These are phyloP conservation scores for Melanotaenia maccullochi DNA, from an alignment of 2,797 vertebrate species.

Conservation along the genomic window DNA sequence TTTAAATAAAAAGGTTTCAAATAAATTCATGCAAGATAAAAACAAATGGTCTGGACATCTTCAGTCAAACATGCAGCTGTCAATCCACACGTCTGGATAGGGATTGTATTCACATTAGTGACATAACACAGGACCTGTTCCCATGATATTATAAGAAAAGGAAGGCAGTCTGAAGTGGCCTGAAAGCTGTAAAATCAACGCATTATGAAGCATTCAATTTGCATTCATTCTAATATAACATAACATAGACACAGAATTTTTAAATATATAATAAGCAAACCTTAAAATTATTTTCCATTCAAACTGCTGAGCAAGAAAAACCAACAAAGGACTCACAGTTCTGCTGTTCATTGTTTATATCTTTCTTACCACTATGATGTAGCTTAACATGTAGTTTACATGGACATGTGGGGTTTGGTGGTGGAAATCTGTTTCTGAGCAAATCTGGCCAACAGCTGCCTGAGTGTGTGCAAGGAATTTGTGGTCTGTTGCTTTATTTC, in stretches of 20 bases:
- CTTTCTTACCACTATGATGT: background rate
- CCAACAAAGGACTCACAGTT: background rate
- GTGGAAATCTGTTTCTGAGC: background rate
- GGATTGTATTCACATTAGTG: background rate
- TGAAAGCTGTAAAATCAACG: constrained; percentile 4
- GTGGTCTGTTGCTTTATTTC: constrained; percentile 8
- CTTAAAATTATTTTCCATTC: no score
- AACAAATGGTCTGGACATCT: background rate
- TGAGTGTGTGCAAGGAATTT: background rate
- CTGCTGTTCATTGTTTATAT: background rate
- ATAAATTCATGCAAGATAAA: background rate
- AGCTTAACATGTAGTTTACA: background rate
- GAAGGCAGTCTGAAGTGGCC: background rate
- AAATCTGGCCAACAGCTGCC: background rate
- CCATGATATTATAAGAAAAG: background rate
- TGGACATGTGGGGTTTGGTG: background rate
- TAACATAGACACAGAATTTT: background rate
- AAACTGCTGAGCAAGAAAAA: background rate
- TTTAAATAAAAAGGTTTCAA: background rate
- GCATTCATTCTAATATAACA: background rate
- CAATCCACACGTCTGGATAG: background rate
- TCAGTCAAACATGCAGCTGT: background rate
- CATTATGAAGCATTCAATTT: constrained; percentile 15
- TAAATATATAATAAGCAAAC: background rate
- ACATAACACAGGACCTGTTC: constrained; percentile 10